Evolutionary conservation across 2,888 invertebrate genomes (phyloP), one percentile per base, ranked within the genome.

Genomic region (Amphimallon solstitiale): DNA sequence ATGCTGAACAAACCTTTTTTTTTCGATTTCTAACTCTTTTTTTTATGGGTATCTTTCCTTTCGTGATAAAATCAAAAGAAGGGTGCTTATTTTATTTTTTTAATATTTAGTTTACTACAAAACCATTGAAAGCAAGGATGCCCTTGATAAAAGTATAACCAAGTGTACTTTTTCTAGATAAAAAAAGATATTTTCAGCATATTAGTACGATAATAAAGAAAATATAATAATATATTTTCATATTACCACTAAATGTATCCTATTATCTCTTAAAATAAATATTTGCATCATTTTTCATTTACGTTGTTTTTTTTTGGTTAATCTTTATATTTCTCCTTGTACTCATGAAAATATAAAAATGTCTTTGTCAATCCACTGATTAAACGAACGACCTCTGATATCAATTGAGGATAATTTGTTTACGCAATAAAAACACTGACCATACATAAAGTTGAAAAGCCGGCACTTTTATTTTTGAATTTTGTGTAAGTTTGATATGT

Each of bases 171-270:
- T 63, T 52, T 46, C 56, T 46, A 19, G 21, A 34, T 45, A 45
- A 43, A 38, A 56, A 63, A 29, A 59, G 49, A 51, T 64, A 49
- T 43, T 72, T 77, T 77, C 79, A 77, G 76, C 75, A 72, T 74
- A 69, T 72, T 72, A 73, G 73, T 74, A 75, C 72, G 67, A 72
- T 72, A 65, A 70, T 71, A 74, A 75, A 77, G 78, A 81, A 81
- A 80, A 79, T 80, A 79, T 80, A 71, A 67, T 17, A 49, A 77
- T 80, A 78, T 80, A 81, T 82, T 82, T 82, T 82, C 81, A 77
- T 80, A 82, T 81, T 82, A 82, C 81, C 81, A 79, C 78, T 79
- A 78, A 77, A 78, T 81, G 81, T 82, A 82, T 81, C 81, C 81
- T 80, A 81, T 68, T 70, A 71, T 73, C 77, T 81, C 80, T 5